Percentiles rank a stretch among this genome's conserved stretches.
These are phyloP conservation scores for Olivierus martensii DNA, from an alignment of 1,140 invertebrate species.

Conservation along the genomic window DNA sequence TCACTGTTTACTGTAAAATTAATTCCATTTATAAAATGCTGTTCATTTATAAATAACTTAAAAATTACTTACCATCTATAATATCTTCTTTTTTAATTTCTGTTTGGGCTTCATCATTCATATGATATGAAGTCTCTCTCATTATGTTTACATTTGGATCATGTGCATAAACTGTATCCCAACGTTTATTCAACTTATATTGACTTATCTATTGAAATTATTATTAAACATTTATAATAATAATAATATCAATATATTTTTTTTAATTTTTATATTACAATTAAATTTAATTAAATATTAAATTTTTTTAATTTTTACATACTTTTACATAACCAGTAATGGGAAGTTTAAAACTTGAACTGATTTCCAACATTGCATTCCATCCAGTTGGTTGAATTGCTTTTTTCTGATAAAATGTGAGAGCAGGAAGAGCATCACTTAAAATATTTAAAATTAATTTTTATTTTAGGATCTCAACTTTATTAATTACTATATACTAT, in stretches of 20 bases:
- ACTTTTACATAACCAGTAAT: conserved; percentile 21
- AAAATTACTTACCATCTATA: conserved; percentile 27
- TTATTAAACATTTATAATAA: too few relatives aligned
- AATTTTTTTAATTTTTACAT: not conserved
- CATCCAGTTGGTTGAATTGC: conserved; percentile 32
- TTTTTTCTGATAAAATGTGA: conserved; percentile 34
- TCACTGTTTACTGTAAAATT: too few relatives aligned
- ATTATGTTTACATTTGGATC: conserved; percentile 27
- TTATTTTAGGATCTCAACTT: too few relatives aligned
- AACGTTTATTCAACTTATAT: conserved; percentile 19
- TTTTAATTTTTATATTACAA: too few relatives aligned
- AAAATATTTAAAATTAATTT: too few relatives aligned
- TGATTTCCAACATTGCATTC: conserved; percentile 36
- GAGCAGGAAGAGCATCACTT: conserved; percentile 35
- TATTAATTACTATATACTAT: too few relatives aligned
- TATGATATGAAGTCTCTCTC: conserved; percentile 30
- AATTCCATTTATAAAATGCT: too few relatives aligned
- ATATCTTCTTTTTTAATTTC: conserved; percentile 33
- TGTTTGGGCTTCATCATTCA: conserved; percentile 36
- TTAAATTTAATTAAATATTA: too few relatives aligned
- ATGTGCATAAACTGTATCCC: conserved; percentile 34
- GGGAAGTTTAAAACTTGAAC: conserved; percentile 32
- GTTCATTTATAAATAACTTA: too few relatives aligned
- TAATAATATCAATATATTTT: too few relatives aligned
- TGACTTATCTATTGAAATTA: conserved; percentile 1